These are phyloP conservation scores for Polia nebulosa DNA, from an alignment of 2,888 invertebrate species.

Conservation along the genomic window DNA sequence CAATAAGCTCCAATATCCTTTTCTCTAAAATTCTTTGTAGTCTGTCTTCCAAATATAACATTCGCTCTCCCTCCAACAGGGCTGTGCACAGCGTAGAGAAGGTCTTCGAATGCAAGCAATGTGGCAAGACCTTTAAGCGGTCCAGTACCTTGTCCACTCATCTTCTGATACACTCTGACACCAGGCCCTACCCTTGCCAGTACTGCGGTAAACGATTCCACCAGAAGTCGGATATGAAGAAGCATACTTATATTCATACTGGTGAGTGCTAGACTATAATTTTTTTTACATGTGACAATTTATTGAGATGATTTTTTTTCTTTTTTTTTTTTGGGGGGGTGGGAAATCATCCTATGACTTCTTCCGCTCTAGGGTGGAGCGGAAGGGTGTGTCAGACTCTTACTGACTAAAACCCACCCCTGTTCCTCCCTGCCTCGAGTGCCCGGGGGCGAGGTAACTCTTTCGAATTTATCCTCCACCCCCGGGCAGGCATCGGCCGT, in stretches of 20 bases:
- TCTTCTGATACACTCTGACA: constrained; percentile 99
- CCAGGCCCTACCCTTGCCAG: constrained; percentile 99
- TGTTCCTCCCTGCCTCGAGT: too few species aligned
- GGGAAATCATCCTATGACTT: too few species aligned
- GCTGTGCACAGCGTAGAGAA: constrained; percentile 98
- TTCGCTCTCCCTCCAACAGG: constrained; percentile 84
- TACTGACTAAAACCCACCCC: too few species aligned
- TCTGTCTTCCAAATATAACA: not conserved
- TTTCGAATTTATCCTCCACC: too few species aligned
- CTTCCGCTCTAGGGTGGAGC: too few species aligned
- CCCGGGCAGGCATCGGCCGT: too few species aligned
- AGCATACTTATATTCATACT: constrained; percentile 99
- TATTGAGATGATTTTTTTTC: too few species aligned
- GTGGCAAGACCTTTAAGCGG: constrained; percentile 98
- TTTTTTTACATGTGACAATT: not conserved
- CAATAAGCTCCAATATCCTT: not conserved
- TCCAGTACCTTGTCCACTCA: constrained; percentile 99
- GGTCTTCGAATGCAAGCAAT: constrained; percentile 98
- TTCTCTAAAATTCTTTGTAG: not conserved
- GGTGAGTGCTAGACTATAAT: constrained; percentile 91
- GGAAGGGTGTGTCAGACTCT: too few species aligned
- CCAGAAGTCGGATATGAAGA: constrained; percentile 99
- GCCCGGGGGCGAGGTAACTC: too few species aligned
- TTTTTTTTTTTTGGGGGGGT: too few species aligned
- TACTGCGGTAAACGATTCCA: constrained; percentile 99